Evolutionary conservation across 1,140 invertebrate genomes (phyloP).

Genomic region (Cheumatopsyche charites): DNA sequence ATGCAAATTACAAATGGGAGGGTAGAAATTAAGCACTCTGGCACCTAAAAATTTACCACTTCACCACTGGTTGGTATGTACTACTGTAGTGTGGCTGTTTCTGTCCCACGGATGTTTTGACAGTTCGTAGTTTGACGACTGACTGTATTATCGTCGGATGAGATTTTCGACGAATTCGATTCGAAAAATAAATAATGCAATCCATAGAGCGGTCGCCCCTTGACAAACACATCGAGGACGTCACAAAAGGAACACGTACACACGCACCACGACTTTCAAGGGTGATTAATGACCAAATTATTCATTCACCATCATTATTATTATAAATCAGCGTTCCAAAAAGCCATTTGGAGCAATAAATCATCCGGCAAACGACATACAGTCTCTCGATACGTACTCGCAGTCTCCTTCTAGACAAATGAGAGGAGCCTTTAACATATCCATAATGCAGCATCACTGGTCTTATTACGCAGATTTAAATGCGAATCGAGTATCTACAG

Average conservation of each 20-base stretch:
- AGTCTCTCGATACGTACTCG: slow-evolving; percentile 34
- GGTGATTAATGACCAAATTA: slow-evolving; percentile 47
- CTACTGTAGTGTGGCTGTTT: too few species aligned
- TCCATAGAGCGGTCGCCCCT: slow-evolving; percentile 19
- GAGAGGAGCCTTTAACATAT: slow-evolving; percentile 28
- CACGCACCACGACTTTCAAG: slow-evolving; percentile 12
- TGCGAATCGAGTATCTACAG: neutral
- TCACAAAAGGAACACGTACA: slow-evolving; percentile 22
- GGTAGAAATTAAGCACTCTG: too few species aligned
- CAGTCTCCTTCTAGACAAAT: slow-evolving; percentile 40
- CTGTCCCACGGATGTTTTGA: too few species aligned
- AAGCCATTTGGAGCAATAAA: slow-evolving; percentile 47
- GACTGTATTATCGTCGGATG: neutral
- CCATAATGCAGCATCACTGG: slow-evolving; percentile 37
- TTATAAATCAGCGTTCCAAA: slow-evolving; percentile 46
- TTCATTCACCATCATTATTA: slow-evolving; percentile 48
- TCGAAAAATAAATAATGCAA: neutral
- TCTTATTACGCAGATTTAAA: slow-evolving; percentile 18
- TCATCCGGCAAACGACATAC: slow-evolving; percentile 42
- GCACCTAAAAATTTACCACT: too few species aligned
- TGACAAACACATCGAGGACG: slow-evolving; percentile 27
- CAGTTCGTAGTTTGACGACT: too few species aligned
- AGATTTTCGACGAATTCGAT: neutral
- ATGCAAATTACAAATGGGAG: too few species aligned
- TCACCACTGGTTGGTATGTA: too few species aligned